Evolutionary conservation across 2,113 vertebrate genomes (phyloP).

Genomic region (Bettongia penicillata): DNA sequence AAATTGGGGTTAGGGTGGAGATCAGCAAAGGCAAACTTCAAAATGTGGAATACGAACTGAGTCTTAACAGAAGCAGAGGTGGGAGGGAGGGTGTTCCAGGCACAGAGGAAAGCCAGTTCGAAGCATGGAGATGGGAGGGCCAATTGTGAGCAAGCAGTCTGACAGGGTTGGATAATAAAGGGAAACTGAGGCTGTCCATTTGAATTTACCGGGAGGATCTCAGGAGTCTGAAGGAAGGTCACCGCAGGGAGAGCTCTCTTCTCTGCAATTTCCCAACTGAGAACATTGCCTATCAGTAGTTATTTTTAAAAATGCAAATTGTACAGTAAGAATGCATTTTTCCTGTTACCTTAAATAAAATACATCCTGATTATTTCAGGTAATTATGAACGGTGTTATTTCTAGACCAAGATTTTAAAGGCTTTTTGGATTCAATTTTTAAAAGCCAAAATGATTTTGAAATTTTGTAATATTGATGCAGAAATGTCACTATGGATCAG

Average conservation of each 20-base stretch:
- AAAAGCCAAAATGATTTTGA: not conserved
- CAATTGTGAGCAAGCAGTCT: not conserved
- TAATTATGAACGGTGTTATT: not conserved
- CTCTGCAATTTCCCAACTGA: not conserved
- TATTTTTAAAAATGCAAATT: not conserved
- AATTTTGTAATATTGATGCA: not conserved
- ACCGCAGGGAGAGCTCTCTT: not conserved
- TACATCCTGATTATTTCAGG: not conserved
- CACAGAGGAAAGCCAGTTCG: not conserved
- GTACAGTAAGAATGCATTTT: not conserved
- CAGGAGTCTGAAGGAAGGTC: not conserved
- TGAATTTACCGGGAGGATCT: not conserved
- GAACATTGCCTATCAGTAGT: not conserved
- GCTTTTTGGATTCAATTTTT: not conserved
- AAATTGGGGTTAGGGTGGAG: no score
- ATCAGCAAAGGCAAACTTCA: not conserved
- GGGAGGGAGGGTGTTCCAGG: not conserved
- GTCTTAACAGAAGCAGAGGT: not conserved
- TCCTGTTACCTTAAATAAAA: slow-evolving; percentile 1
- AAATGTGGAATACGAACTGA: not conserved
- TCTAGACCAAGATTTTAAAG: not conserved
- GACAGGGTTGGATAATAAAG: not conserved
- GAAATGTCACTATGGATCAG: not conserved
- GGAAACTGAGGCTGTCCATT: not conserved
- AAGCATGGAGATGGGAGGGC: not conserved